A percentile compares a stretch with the other conserved stretches of the same genome.
Evolutionary conservation across 2,797 vertebrate species (phyloP).

Genomic region (Lepidocolaptes lacrymiger): DNA sequence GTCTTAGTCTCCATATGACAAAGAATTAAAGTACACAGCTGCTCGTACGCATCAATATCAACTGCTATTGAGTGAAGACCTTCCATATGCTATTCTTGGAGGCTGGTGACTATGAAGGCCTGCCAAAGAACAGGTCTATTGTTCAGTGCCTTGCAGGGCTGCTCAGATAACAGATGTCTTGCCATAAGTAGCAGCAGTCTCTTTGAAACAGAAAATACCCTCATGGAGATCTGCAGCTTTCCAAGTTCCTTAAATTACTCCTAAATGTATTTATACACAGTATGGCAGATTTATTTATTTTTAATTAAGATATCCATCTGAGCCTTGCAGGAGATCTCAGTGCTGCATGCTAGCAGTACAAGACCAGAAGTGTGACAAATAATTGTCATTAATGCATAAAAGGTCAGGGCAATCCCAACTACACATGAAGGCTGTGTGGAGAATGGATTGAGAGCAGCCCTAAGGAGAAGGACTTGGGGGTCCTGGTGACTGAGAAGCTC

Average conservation of each 20-base stretch:
- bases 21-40: not conserved
- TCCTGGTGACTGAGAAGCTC: not conserved
- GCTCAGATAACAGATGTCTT: conserved; percentile 54
- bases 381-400: conserved; percentile 14
- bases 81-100: conserved; percentile 36
- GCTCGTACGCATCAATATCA: not conserved
- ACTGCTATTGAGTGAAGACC: not conserved
- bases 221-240: conserved; percentile 22
- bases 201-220: conserved; percentile 25
- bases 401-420: not conserved
- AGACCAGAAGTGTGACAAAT: not conserved
- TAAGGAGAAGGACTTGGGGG: not conserved
- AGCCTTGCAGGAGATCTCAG: not conserved
- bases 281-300: not conserved
- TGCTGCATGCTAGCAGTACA: not conserved
- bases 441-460: not conserved
- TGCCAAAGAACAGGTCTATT: conserved; percentile 42
- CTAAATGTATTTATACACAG: not conserved
- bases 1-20: not conserved
- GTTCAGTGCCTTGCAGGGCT: conserved; percentile 38
- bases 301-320: conserved; percentile 16
- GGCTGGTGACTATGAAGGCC: not conserved
- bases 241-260: conserved; percentile 30
- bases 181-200: not conserved
- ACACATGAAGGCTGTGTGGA: not conserved